phyloP scores from a whole-genome alignment of 2,888 invertebrate genomes.

The Ophion ventricosus region DNA sequence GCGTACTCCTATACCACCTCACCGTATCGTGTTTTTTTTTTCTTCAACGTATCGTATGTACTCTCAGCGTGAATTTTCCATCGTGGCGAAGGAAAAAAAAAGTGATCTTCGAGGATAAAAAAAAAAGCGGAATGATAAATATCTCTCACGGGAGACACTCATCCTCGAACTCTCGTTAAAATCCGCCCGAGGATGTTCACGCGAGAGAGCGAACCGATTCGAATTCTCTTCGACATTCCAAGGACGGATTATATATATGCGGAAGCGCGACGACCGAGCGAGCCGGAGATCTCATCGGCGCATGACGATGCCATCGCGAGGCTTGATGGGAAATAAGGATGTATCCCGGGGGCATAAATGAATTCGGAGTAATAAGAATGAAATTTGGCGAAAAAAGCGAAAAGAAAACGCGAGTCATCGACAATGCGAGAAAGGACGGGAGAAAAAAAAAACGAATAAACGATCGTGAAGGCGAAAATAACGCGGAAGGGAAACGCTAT shows the following conservation, averaged over 20 bases:
- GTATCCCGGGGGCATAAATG: conserved; percentile 18
- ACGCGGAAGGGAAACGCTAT: neutral
- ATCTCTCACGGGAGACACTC: conserved; percentile 45
- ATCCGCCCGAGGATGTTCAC: conserved; percentile 40
- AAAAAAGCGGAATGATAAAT: conserved; percentile 38
- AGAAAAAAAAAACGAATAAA: neutral
- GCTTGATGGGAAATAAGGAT: conserved; percentile 39
- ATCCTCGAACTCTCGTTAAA: conserved; percentile 55
- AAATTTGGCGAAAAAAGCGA: neutral
- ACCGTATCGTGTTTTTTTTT: neutral
- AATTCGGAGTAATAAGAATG: conserved; percentile 50
- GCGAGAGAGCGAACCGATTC: conserved; percentile 27
- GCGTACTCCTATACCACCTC: too few relatives aligned
- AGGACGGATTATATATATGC: conserved; percentile 30
- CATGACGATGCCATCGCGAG: conserved; percentile 16
- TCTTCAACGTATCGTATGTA: neutral
- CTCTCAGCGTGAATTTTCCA: neutral
- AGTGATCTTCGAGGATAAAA: neutral
- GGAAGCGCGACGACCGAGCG: neutral
- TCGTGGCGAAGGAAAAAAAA: neutral
- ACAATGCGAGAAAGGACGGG: neutral
- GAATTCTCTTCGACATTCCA: conserved; percentile 52
- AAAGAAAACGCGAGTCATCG: neutral
- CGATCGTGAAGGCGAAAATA: neutral
- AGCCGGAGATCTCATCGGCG: neutral